Evolutionary conservation across 2,797 vertebrate species (phyloP).

Genomic region (Orestias chungarensis): DNA sequence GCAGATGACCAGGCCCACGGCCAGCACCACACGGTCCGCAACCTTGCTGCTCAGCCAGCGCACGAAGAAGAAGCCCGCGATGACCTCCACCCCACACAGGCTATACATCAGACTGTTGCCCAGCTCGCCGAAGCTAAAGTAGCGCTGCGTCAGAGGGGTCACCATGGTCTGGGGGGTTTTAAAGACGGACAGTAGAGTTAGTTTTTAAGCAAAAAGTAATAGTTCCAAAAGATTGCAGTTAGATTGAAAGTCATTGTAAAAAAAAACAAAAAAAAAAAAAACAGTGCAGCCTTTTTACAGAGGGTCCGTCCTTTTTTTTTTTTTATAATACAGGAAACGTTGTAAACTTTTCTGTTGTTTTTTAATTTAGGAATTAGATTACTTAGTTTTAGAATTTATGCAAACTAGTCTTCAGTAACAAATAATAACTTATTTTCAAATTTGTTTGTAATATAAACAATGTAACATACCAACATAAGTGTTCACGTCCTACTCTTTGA

Average conservation of each 20-base stretch:
- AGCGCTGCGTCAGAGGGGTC: conserved; percentile 85
- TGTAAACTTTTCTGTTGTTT: too few species aligned
- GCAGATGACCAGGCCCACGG: conserved; percentile 82
- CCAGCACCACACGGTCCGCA: conserved; percentile 82
- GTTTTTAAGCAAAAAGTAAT: background rate
- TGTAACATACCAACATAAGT: too few species aligned
- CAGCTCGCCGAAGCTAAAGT: conserved; percentile 84
- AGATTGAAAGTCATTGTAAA: background rate
- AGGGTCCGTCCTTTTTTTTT: too few species aligned
- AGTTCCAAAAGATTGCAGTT: background rate
- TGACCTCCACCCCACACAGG: conserved; percentile 88
- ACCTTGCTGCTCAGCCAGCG: conserved; percentile 83
- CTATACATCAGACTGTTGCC: conserved; percentile 89
- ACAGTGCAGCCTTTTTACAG: too few species aligned
- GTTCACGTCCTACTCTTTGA: too few species aligned
- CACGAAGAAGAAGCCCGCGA: conserved; percentile 85
- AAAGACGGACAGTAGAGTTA: conserved; percentile 5
- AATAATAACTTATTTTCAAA: background rate
- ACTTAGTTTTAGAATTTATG: too few species aligned
- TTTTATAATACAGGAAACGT: too few species aligned
- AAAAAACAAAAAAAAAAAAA: too few species aligned
- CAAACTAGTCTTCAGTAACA: background rate
- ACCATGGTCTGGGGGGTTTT: conserved; percentile 83
- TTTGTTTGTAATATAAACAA: too few species aligned
- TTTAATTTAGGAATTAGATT: too few species aligned